Evolutionary conservation across 2,888 invertebrate genomes (phyloP).

Genomic region (Scelioninae gen. 1): DNA sequence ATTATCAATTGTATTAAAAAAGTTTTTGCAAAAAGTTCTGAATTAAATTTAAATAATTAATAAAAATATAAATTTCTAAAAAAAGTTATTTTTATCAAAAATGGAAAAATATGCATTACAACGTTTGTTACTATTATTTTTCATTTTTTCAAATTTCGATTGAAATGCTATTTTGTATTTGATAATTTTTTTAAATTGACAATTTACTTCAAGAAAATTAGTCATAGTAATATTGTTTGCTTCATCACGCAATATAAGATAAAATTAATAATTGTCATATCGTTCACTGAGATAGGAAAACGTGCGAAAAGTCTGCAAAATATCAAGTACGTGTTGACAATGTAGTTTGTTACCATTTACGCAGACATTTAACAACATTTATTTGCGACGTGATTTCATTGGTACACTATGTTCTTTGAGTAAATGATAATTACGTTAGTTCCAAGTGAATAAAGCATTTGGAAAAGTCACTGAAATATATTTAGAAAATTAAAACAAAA

Average conservation of each 20-base stretch:
- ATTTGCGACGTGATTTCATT: slow-evolving; percentile 40
- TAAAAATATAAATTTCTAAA: neutral
- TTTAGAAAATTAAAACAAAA: slow-evolving; percentile 2
- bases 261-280: slow-evolving; percentile 1
- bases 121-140: too few relatives aligned
- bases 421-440: slow-evolving; percentile 12
- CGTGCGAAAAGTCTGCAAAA: slow-evolving; percentile 28
- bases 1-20: neutral
- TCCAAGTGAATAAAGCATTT: slow-evolving; percentile 5
- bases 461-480: slow-evolving; percentile 4
- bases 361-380: slow-evolving; percentile 16
- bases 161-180: too few relatives aligned
- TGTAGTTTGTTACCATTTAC: slow-evolving; percentile 24
- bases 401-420: slow-evolving; percentile 23
- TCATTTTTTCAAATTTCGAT: too few relatives aligned
- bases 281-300: slow-evolving; percentile 11
- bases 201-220: too few relatives aligned
- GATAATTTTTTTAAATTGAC: too few relatives aligned
- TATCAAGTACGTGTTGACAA: slow-evolving; percentile 39
- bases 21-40: slow-evolving; percentile 1
- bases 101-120: neutral
- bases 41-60: too few relatives aligned
- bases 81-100: neutral
- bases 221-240: slow-evolving; percentile 1
- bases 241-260: neutral